Base-by-base conservation (phyloP, 2,888 invertebrate species). In the Venustoraphidia nigricollis region DNA sequence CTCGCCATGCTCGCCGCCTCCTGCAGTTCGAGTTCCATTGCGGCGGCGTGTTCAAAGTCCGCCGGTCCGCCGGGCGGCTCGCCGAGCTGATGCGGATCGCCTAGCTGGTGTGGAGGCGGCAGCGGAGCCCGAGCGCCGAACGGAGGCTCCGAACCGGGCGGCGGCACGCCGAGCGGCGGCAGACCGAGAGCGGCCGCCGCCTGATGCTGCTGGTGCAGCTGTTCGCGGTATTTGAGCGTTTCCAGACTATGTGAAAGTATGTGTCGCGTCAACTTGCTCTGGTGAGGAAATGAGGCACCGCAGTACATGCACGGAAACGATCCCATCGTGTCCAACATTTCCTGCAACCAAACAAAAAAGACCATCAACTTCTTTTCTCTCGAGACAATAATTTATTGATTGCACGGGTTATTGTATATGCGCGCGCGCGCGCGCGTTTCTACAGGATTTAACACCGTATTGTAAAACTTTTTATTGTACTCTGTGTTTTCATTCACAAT, bases 281-380 rank as follows among this genome's bases (percentile, higher is more conserved):
- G 89, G 70, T 88, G 87, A 60, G 87, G 84, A 70, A 89, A 90
- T 66, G 83, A 76, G 63, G 82, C 83, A 67, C 87, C 86, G 78
- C 90, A 90, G 77, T 89, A 89, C 76, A 88, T 82, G 77, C 90
- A 89, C 66, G 81, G 80, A 73, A 80, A 86, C 52, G 75, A 75
- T 59, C 72, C 64, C 57, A 61, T 62, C 53, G 57, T 79, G 77
- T 82, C 79, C 79, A 82, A 80, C 73, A 76, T 73, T 80, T 88
- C 88, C 89, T 89, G 89, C 85, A 85, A 88, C 87, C 84, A 86
- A 81, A 81, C 80, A 79, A 79, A 78, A 67, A 68, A 77, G 77
- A 78, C 79, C 86, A 85, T 87, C 87, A 88, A 87, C 88, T 88
- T 87, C 87, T 87, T 86, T 82, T 79, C 68, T 70, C 27, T 44